Conservation (phyloP, 2,797 vertebrate genomes). For the Rhinophrynus dorsalis region DNA sequence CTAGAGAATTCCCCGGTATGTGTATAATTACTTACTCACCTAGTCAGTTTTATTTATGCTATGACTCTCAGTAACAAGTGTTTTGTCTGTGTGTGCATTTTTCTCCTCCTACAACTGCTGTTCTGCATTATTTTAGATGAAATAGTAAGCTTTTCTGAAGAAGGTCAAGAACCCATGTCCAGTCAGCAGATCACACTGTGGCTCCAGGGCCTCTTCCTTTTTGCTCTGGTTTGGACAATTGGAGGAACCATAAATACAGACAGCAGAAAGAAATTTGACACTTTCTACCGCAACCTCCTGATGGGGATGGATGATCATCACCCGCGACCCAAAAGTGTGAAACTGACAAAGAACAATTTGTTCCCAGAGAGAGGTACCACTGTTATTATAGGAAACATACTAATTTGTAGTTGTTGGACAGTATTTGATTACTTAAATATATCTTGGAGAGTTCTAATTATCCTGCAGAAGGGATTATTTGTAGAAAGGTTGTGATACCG, state of each 20-base stretch:
- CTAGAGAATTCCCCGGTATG: too few species aligned
- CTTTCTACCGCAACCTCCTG: constrained; percentile 82
- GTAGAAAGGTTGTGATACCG: too few species aligned
- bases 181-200: constrained; percentile 81
- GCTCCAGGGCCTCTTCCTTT: constrained; percentile 90
- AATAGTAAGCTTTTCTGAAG: constrained; percentile 60
- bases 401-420: too few species aligned
- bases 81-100: too few species aligned
- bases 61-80: too few species aligned
- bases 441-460: too few species aligned
- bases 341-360: constrained; percentile 78
- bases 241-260: constrained; percentile 81
- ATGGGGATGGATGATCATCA: constrained; percentile 68
- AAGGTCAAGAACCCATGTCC: constrained; percentile 67
- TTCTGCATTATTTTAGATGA: constrained; percentile 74
- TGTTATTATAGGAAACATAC: constrained; percentile 1
- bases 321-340: constrained; percentile 80
- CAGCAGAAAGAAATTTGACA: constrained; percentile 86
- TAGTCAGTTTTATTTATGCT: too few species aligned
- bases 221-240: constrained; percentile 86
- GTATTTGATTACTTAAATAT: too few species aligned
- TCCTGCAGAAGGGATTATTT: too few species aligned
- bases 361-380: constrained; percentile 87
- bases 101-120: too few species aligned
- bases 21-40: too few species aligned